A percentile compares a stretch with the other conserved stretches of the same genome.
Conservation (phyloP, 2,113 vertebrate genomes). For the Platichthys stellatus region DNA sequence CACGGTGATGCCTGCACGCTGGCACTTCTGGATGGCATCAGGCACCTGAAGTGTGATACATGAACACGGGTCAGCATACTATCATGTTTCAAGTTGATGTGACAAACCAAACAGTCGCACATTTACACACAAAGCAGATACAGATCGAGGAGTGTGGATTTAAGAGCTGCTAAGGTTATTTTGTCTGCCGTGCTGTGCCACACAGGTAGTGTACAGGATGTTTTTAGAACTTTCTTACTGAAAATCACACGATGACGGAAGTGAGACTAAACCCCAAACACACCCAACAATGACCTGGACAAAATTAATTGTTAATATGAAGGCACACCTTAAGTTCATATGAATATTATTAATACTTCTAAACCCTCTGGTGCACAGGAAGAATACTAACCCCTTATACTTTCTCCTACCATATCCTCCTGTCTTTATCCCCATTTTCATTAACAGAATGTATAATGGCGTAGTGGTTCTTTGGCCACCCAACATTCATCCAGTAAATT, state of each 20-base stretch:
- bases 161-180: too few species aligned
- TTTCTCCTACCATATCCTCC: too few species aligned
- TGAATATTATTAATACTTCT: too few species aligned
- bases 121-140: neutral
- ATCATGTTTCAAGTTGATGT: neutral
- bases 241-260: too few species aligned
- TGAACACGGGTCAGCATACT: neutral
- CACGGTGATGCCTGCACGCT: conserved; percentile 96
- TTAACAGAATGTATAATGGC: neutral
- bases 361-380: too few species aligned
- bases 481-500: neutral
- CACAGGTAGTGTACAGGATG: too few species aligned
- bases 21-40: conserved; percentile 95
- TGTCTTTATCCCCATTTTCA: neutral
- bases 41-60: conserved; percentile 85
- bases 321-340: too few species aligned
- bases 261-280: neutral
- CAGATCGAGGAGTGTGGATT: too few species aligned
- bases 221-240: too few species aligned
- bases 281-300: neutral
- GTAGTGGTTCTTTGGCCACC: neutral
- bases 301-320: neutral
- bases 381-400: too few species aligned
- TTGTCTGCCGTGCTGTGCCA: too few species aligned
- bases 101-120: neutral